Evolutionary conservation across 2,113 vertebrate genomes (phyloP), one percentile per base, ranked within the genome.

Genomic region (Myxocyprinus asiaticus): DNA sequence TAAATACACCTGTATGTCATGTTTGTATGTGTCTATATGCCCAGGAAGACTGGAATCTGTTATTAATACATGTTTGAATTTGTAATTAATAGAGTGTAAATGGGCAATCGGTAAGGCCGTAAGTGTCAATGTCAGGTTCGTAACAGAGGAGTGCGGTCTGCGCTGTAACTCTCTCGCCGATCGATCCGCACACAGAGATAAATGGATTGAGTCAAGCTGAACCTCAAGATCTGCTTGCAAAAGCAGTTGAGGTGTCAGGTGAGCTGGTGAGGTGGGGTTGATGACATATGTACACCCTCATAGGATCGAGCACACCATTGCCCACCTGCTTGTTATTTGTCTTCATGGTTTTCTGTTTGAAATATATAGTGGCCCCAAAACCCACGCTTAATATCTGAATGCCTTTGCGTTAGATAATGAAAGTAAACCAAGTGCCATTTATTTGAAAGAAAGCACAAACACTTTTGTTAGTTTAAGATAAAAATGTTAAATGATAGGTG

Each of bases 51-150:
- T 47, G 11, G 43, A 77, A 81, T 63, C 64, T 53, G 22, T 78
- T 81, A 56, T 87, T 88, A 83, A 86, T 83, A 66, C 22, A 33
- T 33, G 22, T 33, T 33, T 85, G 81, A 86, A 86, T 85, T 50
- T 84, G 85, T 78, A 78, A 87, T 84, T 87, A 72, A 87, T 80
- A 66, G 59, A 84, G 78, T 82, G 79, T 72, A 82, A 86, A 86
- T 85, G 83, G 84, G 64, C 81, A 79, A 70, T 84, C 85, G 82
- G 81, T 87, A 81, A 85, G 68, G 76, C 70, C 76, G 67, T 87
- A 87, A 90, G 85, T 82, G 85, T 82, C 76, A 55, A 67, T 80
- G 85, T 86, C 87, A 88, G 81, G 75, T 75, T 72, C 6, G 43
- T 50, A 50, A 81, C 58, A 12, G 67, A 17, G 84, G 22, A 33